phyloP scores from a whole-genome alignment of 1,140 invertebrate genomes.

The Cyclargus thomasi region DNA sequence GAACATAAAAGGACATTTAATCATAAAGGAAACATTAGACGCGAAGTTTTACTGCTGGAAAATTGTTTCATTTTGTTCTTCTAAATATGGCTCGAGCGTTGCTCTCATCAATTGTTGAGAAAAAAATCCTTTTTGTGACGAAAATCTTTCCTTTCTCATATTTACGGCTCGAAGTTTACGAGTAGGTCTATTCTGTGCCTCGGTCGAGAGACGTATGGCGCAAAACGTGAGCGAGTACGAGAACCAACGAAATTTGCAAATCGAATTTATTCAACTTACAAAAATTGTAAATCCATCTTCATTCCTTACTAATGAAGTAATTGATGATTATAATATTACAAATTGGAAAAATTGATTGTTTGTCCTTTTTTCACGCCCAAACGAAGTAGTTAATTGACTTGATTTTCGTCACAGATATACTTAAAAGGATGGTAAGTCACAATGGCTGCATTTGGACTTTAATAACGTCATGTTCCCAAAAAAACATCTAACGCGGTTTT shows the following conservation, averaged over 20 bases:
- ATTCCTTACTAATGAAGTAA: no score
- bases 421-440: no score
- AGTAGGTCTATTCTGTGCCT: constrained; percentile 44
- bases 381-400: no score
- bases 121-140: constrained; percentile 32
- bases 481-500: no score
- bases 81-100: constrained; percentile 16
- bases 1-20: constrained; percentile 13
- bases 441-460: no score
- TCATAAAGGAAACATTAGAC: constrained; percentile 17
- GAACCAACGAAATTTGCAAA: neutral
- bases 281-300: no score
- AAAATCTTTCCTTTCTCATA: constrained; percentile 49
- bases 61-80: constrained; percentile 20
- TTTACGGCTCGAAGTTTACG: constrained; percentile 54
- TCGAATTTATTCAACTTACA: no score
- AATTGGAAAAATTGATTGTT: no score
- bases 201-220: constrained; percentile 17
- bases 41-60: constrained; percentile 15
- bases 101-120: constrained; percentile 22
- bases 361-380: no score
- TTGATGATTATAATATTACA: no score
- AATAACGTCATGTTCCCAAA: no score
- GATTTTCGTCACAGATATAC: no score
- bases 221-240: neutral